Conservation (phyloP, 2,888 invertebrate species). For the Spialia ferax region DNA sequence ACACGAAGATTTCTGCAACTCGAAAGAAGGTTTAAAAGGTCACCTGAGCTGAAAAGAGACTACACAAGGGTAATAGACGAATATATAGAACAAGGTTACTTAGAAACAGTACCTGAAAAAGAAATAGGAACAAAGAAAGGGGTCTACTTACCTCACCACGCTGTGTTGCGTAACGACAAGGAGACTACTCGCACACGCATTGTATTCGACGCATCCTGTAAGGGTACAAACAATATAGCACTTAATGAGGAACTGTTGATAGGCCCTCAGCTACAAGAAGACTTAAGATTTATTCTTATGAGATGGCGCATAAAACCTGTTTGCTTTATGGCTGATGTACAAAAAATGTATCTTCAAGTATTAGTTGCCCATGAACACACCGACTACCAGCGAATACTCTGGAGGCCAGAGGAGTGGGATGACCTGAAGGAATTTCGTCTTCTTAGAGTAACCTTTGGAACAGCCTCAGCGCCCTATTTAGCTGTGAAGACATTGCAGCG, state of each 20-base stretch:
- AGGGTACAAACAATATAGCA: slow-evolving; percentile 33
- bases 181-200: slow-evolving; percentile 36
- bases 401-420: slow-evolving; percentile 31
- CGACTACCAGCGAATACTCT: slow-evolving; percentile 16
- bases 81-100: slow-evolving; percentile 24
- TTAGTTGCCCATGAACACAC: slow-evolving; percentile 20
- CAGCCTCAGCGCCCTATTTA: slow-evolving; percentile 46
- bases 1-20: slow-evolving; percentile 46
- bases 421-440: slow-evolving; percentile 42
- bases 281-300: slow-evolving; percentile 7
- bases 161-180: slow-evolving; percentile 18
- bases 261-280: slow-evolving; percentile 42
- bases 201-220: slow-evolving; percentile 46
- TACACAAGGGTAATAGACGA: slow-evolving; percentile 27
- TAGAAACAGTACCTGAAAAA: slow-evolving; percentile 14
- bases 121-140: no score
- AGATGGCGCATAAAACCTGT: slow-evolving; percentile 10
- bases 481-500: slow-evolving; percentile 44
- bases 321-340: slow-evolving; percentile 26
- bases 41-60: slow-evolving; percentile 16
- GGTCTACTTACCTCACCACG: slow-evolving; percentile 36
- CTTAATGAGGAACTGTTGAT: slow-evolving; percentile 46
- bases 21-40: slow-evolving; percentile 43
- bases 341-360: slow-evolving; percentile 37
- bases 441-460: slow-evolving; percentile 48